Conservation (phyloP, 2,113 vertebrate species). For the Campylomormyrus numenius region DNA sequence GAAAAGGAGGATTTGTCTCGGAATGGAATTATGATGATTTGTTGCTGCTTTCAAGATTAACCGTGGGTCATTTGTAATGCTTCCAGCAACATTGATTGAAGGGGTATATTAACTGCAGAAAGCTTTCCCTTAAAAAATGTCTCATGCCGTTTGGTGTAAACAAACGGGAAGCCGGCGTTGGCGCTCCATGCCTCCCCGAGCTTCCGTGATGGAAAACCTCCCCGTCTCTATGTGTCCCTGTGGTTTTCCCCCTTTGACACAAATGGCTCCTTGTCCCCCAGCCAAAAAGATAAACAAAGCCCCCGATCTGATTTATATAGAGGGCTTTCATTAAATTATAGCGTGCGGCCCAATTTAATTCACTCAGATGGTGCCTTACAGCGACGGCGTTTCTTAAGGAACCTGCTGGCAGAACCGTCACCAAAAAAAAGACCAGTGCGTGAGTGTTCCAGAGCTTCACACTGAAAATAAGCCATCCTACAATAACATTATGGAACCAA, state of each 20-base stretch:
- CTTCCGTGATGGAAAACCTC: conserved; percentile 7
- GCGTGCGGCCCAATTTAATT: conserved; percentile 2
- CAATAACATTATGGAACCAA: neutral
- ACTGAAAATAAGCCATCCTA: neutral
- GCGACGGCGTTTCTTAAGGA: neutral
- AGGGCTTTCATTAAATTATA: conserved; percentile 13
- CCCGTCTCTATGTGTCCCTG: neutral
- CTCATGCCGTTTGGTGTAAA: conserved; percentile 16
- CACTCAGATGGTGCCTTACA: conserved; percentile 10
- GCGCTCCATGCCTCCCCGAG: neutral
- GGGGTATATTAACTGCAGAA: conserved; percentile 27
- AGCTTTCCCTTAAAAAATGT: conserved; percentile 19
- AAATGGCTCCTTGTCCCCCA: conserved; percentile 16
- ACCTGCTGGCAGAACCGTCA: neutral
- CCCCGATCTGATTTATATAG: conserved; percentile 17
- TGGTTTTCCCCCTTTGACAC: conserved; percentile 9
- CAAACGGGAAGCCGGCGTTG: neutral
- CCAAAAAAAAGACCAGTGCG: neutral
- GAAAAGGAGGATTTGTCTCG: conserved; percentile 25
- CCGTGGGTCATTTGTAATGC: conserved; percentile 36
- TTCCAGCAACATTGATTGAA: conserved; percentile 34
- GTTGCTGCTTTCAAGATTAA: conserved; percentile 39
- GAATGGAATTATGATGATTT: conserved; percentile 36
- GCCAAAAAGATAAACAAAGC: conserved; percentile 20
- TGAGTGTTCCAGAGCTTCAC: neutral